These are phyloP conservation scores for Glossophaga mutica DNA, from an alignment of 2,797 vertebrate genomes.

Conservation along the genomic window DNA sequence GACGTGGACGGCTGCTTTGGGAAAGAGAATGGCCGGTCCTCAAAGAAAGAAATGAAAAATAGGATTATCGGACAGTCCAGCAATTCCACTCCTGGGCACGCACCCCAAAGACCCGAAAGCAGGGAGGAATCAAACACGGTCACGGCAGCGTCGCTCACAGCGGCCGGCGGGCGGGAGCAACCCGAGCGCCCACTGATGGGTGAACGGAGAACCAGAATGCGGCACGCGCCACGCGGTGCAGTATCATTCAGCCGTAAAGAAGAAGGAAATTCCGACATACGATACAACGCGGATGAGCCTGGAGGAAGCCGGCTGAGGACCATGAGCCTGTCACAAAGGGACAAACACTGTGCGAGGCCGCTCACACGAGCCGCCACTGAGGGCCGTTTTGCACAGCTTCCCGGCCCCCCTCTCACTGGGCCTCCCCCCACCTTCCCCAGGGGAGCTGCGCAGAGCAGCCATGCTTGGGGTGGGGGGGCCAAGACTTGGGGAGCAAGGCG, in stretches of 20 bases:
- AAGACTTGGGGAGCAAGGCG: neutral
- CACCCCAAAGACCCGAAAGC: neutral
- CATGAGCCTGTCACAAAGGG: neutral
- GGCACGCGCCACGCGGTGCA: rapidly evolving
- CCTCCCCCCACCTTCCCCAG: no score
- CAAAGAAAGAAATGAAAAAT: neutral
- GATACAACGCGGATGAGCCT: neutral
- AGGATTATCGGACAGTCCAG: neutral
- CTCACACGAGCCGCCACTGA: rapidly evolving
- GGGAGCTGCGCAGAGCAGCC: neutral
- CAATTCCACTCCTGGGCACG: neutral
- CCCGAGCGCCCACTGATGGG: neutral
- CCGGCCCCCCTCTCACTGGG: neutral
- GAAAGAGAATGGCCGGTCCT: neutral
- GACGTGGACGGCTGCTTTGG: neutral
- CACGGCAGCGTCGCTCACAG: no score
- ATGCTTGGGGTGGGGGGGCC: neutral
- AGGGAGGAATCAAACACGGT: neutral
- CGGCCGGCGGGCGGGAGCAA: neutral
- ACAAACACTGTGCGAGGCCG: neutral
- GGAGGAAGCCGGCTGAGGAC: no score
- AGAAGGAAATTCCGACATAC: neutral
- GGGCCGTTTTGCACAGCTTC: neutral
- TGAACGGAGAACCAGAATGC: neutral
- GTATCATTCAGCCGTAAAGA: neutral